These are phyloP conservation scores for Orussus abietinus DNA, from an alignment of 1,140 invertebrate genomes.

Conservation along the genomic window DNA sequence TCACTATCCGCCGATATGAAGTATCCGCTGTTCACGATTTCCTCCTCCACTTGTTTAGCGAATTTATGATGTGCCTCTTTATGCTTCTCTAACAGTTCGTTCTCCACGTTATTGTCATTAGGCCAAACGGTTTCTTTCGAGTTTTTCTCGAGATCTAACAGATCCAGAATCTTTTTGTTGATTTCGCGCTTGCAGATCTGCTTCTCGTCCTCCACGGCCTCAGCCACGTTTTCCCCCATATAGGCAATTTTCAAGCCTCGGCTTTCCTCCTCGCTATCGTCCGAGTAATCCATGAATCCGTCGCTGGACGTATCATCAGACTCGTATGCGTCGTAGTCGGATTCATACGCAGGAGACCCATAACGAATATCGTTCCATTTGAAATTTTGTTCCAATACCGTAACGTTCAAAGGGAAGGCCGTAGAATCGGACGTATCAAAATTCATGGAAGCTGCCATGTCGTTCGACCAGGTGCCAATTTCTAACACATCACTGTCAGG, in stretches of 20 bases:
- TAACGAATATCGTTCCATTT: constrained; percentile 40
- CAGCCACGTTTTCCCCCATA: constrained; percentile 77
- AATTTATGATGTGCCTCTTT: constrained; percentile 30
- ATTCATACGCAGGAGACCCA: constrained; percentile 42
- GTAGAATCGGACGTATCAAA: constrained; percentile 27
- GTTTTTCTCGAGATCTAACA: constrained; percentile 39
- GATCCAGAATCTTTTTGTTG: constrained; percentile 40
- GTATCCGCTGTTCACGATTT: constrained; percentile 29
- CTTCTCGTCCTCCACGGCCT: constrained; percentile 70
- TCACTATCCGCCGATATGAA: constrained; percentile 33
- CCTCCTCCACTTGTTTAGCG: constrained; percentile 27
- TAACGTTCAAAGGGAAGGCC: constrained; percentile 33
- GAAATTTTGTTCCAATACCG: constrained; percentile 31
- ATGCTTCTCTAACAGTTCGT: constrained; percentile 28
- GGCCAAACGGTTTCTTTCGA: constrained; percentile 34
- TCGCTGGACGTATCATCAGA: constrained; percentile 49
- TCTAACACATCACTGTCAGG: constrained; percentile 60
- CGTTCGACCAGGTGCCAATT: constrained; percentile 89
- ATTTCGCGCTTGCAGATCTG: constrained; percentile 41
- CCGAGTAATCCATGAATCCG: constrained; percentile 40
- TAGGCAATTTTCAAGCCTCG: constrained; percentile 71
- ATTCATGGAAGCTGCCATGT: constrained; percentile 63
- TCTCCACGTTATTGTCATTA: constrained; percentile 23
- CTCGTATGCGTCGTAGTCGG: constrained; percentile 49
- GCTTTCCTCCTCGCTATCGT: constrained; percentile 41